These are phyloP conservation scores for Linnaemya tessellans DNA, from an alignment of 2,888 invertebrate species.

Conservation along the genomic window DNA sequence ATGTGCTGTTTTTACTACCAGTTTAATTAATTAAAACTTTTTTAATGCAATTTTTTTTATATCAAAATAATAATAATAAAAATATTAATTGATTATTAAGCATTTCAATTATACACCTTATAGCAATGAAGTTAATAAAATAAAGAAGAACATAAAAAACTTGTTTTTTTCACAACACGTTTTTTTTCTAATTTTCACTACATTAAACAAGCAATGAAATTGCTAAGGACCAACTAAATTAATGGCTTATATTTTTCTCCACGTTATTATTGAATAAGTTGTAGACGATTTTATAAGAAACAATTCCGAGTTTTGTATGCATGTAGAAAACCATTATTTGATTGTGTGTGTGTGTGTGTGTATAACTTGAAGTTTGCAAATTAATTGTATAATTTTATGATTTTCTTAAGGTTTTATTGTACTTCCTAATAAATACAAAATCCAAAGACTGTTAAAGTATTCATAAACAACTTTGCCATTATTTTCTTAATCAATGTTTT, in stretches of 20 bases:
- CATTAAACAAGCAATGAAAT: not conserved
- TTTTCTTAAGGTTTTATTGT: constrained; percentile 15
- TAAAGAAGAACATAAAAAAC: not conserved
- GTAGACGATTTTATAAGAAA: not conserved
- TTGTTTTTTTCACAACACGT: not conserved
- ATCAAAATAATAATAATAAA: too few species aligned
- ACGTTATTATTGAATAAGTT: not conserved
- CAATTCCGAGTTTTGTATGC: not conserved
- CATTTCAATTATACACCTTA: not conserved
- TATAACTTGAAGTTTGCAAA: constrained; percentile 31
- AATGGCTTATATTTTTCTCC: not conserved
- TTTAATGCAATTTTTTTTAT: too few species aligned
- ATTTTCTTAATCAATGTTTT: constrained; percentile 41
- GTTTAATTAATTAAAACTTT: too few species aligned
- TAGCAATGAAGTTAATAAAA: not conserved
- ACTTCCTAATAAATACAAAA: not conserved
- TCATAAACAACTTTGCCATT: constrained; percentile 16
- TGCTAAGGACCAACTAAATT: not conserved
- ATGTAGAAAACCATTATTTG: too few species aligned
- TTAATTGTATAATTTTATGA: constrained; percentile 59
- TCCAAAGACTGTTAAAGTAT: not conserved
- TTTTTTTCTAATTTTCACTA: not conserved
- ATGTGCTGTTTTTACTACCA: too few species aligned
- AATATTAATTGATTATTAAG: not conserved
- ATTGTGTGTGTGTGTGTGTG: too few species aligned